Evolutionary conservation across 2,888 invertebrate genomes (phyloP), one percentile per base, ranked within the genome.

Genomic region (Limnephilus marmoratus): DNA sequence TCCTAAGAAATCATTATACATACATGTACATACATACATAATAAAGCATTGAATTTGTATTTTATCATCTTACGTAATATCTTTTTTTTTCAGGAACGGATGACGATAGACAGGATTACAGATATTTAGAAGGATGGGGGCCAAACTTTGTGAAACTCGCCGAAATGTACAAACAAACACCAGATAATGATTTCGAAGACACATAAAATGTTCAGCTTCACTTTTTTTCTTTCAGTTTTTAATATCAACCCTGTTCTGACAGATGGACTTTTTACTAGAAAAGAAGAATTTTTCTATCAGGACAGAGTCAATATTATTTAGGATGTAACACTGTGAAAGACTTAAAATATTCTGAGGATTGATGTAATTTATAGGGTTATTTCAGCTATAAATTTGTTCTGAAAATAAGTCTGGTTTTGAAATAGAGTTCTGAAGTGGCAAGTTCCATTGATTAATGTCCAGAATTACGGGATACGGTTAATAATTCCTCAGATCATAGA

Each of bases 91-190:
- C 53, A 97, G 97, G 97, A 93, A 97, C 97, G 90, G 97, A 98
- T 94, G 98, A 97, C 94, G 97, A 97, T 94, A 97, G 97, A 94
- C 98, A 98, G 95, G 98, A 98, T 94, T 98, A 97, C 95, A 97
- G 98, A 94, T 98, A 98, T 95, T 96, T 98, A 94, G 97, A 97
- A 94, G 97, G 97, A 94, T 98, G 98, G 98, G 98, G 98, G 92
- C 98, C 98, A 81, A 97, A 98, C 94, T 98, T 98, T 95, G 97
- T 97, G 94, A 98, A 98, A 95, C 95, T 98, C 94, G 98, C 98
- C 80, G 97, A 98, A 95, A 98, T 98, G 97, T 98, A 98, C 95
- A 97, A 97, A 91, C 97, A 97, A 91, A 96, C 96, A 92, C 97
- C 97, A 94, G 97, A 97, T 94, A 97, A 97, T 94, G 97, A 97